Conservation (phyloP, 2,888 invertebrate genomes). For the Liposcelis brunnea region DNA sequence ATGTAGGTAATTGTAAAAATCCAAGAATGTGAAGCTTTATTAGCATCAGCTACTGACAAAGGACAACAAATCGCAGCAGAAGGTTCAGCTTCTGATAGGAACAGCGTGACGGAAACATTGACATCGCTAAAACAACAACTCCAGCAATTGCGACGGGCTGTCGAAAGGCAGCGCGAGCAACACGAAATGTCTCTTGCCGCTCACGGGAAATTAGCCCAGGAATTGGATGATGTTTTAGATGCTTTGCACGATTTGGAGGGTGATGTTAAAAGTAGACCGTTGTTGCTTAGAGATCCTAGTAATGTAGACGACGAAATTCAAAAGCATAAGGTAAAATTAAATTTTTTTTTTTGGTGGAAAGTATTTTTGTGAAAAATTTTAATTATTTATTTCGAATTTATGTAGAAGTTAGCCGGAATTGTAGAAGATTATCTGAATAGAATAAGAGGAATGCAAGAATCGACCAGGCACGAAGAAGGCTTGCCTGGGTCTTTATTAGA, state of each 20-base stretch:
- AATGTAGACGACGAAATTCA: conserved; percentile 68
- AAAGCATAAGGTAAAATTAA: conserved; percentile 41
- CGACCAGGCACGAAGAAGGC: conserved; percentile 54
- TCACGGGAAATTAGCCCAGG: conserved; percentile 65
- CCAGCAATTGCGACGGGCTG: conserved; percentile 38
- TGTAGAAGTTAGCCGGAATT: conserved; percentile 37
- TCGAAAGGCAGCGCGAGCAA: conserved; percentile 72
- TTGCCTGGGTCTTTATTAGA: conserved; percentile 66
- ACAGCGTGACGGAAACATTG: conserved; percentile 71
- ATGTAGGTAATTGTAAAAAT: conserved; percentile 52
- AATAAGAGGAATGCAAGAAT: conserved; percentile 49
- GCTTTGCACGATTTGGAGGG: conserved; percentile 71
- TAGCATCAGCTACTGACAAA: conserved; percentile 77
- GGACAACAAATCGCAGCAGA: conserved; percentile 86
- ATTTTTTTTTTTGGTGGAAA: not conserved
- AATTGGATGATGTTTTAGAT: conserved; percentile 66
- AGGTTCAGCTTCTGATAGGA: conserved; percentile 71
- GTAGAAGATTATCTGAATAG: conserved; percentile 53
- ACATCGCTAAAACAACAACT: conserved; percentile 75
- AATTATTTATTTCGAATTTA: conserved; percentile 7
- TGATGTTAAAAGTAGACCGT: conserved; percentile 61
- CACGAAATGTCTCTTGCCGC: conserved; percentile 78
- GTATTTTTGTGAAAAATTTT: not conserved
- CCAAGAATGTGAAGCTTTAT: conserved; percentile 74
- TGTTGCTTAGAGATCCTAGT: conserved; percentile 56